Evolutionary conservation across 2,888 invertebrate species (phyloP).

Genomic region (Atrina japonica): DNA sequence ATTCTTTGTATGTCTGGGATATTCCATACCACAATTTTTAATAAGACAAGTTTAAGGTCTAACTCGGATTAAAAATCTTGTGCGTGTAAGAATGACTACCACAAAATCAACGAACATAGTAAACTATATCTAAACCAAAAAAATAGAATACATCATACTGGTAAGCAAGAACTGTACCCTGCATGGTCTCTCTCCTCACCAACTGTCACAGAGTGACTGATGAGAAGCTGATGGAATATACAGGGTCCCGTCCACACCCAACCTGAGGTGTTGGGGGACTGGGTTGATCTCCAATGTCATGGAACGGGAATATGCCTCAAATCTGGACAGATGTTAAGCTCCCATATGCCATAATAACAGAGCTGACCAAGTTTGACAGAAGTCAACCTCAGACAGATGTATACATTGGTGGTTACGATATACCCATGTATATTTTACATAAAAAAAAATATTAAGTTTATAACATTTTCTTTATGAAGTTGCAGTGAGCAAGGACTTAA

Average conservation of each 20-base stretch:
- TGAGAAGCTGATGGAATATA: constrained; percentile 72
- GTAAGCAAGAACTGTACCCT: constrained; percentile 55
- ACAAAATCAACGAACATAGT: too few species aligned
- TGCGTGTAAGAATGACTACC: too few species aligned
- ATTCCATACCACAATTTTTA: too few species aligned
- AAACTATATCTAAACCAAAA: too few species aligned
- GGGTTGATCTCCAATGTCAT: constrained; percentile 67
- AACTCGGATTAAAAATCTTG: too few species aligned
- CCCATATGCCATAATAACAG: constrained; percentile 51
- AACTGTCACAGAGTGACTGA: constrained; percentile 58
- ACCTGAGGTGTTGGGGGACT: constrained; percentile 50
- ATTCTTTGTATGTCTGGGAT: too few species aligned
- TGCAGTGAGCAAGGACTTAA: too few species aligned
- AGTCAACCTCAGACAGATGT: constrained; percentile 10
- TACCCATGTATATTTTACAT: neutral
- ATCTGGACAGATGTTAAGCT: constrained; percentile 51
- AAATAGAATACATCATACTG: too few species aligned
- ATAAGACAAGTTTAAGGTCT: too few species aligned
- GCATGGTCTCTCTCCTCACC: constrained; percentile 73
- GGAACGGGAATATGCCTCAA: constrained; percentile 64
- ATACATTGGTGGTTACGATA: constrained; percentile 31
- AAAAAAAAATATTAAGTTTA: too few species aligned
- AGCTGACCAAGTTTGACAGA: constrained; percentile 16
- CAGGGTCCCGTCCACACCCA: constrained; percentile 55
- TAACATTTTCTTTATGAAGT: too few species aligned